Base-by-base conservation (phyloP, 2,113 vertebrate species). In the Oplegnathus fasciatus region DNA sequence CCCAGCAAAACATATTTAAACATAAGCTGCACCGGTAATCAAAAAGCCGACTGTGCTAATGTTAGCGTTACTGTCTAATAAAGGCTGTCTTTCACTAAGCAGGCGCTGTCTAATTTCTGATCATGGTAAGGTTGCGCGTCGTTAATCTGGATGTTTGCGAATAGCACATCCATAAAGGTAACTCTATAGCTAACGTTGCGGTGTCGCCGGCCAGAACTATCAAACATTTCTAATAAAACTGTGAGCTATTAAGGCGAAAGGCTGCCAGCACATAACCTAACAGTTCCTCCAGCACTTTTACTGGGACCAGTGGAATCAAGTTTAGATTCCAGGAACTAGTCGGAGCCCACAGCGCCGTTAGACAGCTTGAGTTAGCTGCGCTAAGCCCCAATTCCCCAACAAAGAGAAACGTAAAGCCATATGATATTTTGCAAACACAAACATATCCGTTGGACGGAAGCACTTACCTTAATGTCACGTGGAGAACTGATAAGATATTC, bases 401-500 rank as follows among this genome's bases (percentile, higher is more conserved):
- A 93, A 94, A 92, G 89, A 86, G 2, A 69, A 72, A 60, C 65
- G 52, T 32, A 86, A 64, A 70, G 52, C 48, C 6, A 8, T 61
- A 30, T 48, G 4, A 17, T 40, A 4, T 40, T n/a, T 24, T 6
- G 13, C 7, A 20, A n/a, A 20, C 14, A 34, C 9, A 75, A 28
- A 62, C 6, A 48, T 0, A 37, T 1, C 2, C 2, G 7, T 1
- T 0, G 9, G 1, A 15, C 22, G 6, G 11, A 0, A 6, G 11
- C 13, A 84, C 93, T 92, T 92, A 96, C 95, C 94, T 92, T 52
- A 17, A n/a, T 65, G 18, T 7, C 34, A 1, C 2, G 6, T 14
- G 0, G 3, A 28, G 4, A 81, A 11, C 7, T 2, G 30, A 62
- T 28, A 2, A 22, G 2, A 42, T 90, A 82, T 22, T 73, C 42